Conservation (phyloP, 2,797 vertebrate genomes). For the Macroramphosus scolopax region DNA sequence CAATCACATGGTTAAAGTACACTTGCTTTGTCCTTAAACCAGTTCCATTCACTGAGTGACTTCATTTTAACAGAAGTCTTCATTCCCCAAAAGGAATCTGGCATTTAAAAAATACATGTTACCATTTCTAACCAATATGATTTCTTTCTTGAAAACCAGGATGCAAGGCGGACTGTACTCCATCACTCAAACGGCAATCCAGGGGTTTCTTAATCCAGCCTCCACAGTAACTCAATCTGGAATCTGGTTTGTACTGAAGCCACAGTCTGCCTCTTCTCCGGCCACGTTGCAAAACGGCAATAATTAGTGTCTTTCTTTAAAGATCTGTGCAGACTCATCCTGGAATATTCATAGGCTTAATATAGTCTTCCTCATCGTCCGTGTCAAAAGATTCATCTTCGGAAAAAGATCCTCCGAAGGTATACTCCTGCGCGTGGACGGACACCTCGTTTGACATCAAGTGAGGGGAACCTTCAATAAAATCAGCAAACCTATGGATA, state of each 20-base stretch:
- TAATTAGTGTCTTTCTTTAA: not conserved
- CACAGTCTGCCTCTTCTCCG: not conserved
- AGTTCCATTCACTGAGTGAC: not conserved
- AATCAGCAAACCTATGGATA: conserved; percentile 89
- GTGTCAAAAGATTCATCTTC: conserved; percentile 86
- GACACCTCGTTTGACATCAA: conserved; percentile 85
- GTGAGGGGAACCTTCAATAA: conserved; percentile 88
- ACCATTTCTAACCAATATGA: conserved; percentile 1
- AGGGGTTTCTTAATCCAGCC: conserved; percentile 1
- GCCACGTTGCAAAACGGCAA: conserved; percentile 26
- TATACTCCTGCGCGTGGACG: conserved; percentile 87
- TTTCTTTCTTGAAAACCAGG: not conserved
- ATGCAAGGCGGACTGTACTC: not conserved
- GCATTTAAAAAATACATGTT: conserved; percentile 1
- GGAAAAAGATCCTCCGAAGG: conserved; percentile 79
- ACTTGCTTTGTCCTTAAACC: conserved; percentile 1
- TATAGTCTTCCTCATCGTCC: conserved; percentile 71
- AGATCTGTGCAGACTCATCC: conserved; percentile 13
- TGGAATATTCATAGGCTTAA: conserved; percentile 13
- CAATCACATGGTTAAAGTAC: conserved; percentile 1
- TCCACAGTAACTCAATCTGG: not conserved
- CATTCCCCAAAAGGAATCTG: conserved; percentile 1
- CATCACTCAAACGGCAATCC: conserved; percentile 13
- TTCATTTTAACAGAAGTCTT: not conserved
- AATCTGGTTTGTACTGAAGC: not conserved